These are phyloP conservation scores for Phengaris arion DNA, from an alignment of 2,888 invertebrate species.

Conservation along the genomic window DNA sequence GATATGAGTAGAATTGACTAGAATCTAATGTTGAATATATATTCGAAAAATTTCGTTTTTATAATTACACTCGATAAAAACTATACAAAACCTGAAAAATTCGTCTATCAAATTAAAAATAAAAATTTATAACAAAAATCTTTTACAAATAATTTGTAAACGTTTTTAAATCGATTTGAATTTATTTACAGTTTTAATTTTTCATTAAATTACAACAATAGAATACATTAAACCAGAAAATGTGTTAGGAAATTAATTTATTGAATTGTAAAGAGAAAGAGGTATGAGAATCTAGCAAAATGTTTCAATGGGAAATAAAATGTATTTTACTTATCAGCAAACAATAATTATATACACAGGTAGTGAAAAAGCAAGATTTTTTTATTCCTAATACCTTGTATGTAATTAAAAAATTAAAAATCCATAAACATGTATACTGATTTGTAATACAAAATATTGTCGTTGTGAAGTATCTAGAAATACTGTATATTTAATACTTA, in stretches of 20 bases:
- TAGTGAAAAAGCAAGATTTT: background rate
- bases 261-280: too few species aligned
- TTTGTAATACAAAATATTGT: background rate
- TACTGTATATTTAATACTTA: constrained; percentile 16
- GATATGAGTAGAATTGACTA: constrained; percentile 16
- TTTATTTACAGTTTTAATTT: background rate
- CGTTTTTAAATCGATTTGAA: background rate
- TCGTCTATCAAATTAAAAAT: background rate
- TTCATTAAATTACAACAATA: background rate
- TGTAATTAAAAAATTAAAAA: background rate
- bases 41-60: background rate
- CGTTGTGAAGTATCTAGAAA: background rate
- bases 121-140: background rate
- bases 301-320: too few species aligned
- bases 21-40: background rate
- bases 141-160: background rate
- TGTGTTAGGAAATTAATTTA: background rate
- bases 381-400: background rate
- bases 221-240: background rate
- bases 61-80: background rate
- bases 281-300: too few species aligned
- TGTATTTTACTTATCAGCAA: too few species aligned
- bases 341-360: too few species aligned
- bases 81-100: background rate
- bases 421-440: background rate